Percentiles rank a stretch among this genome's conserved stretches.
Evolutionary conservation across 2,797 vertebrate species (phyloP).

Genomic region (Poecilia gillii): DNA sequence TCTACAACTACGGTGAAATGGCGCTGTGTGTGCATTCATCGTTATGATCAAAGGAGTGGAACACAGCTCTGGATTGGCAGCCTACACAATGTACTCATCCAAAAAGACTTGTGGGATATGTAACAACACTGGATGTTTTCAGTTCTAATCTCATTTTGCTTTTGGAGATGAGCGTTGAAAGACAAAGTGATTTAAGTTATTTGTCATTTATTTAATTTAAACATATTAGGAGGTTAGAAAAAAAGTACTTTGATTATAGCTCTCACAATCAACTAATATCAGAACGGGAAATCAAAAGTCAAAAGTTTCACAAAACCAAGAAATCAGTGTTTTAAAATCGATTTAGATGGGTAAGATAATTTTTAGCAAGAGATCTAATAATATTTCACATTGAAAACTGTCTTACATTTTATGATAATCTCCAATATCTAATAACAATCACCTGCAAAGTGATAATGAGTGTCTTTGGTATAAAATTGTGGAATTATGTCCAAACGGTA

Average conservation of each 20-base stretch:
- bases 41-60: conserved; percentile 6
- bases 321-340: neutral
- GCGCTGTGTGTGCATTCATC: conserved; percentile 3
- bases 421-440: neutral
- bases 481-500: neutral
- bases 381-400: neutral
- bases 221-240: neutral
- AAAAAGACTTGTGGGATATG: neutral
- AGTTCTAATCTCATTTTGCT: neutral
- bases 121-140: neutral
- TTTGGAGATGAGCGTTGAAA: neutral
- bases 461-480: neutral
- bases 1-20: neutral
- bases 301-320: neutral
- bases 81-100: neutral
- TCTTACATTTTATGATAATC: neutral
- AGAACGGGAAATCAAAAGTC: neutral
- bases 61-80: conserved; percentile 3
- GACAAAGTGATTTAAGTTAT: neutral
- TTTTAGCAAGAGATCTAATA: neutral
- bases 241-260: neutral
- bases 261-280: neutral
- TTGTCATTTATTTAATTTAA: neutral
- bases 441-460: neutral
- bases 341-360: neutral